Conservation (phyloP, 2,888 invertebrate species). For the Dolichomitus sp. region DNA sequence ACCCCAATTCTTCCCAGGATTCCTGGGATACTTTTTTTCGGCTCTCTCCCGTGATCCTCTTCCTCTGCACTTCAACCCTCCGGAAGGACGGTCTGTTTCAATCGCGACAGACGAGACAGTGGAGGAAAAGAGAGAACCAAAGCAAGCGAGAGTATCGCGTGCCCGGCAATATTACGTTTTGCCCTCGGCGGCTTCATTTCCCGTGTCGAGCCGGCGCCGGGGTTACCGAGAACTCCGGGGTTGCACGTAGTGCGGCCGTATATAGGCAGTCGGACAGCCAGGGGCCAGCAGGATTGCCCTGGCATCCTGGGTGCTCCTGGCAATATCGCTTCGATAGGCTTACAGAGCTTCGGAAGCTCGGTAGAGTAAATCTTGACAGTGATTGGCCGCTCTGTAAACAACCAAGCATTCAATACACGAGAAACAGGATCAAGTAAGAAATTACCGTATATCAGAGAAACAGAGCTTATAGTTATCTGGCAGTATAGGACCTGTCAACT, state of each 20-base stretch:
- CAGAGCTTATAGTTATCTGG: too few species aligned
- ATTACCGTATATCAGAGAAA: too few species aligned
- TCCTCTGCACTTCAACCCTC: conserved; percentile 46
- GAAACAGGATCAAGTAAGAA: too few species aligned
- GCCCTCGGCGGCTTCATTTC: conserved; percentile 68
- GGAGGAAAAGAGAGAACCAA: conserved; percentile 40
- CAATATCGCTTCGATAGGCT: conserved; percentile 18
- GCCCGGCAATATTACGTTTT: conserved; percentile 65
- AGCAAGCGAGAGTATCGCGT: conserved; percentile 55
- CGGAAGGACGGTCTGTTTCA: conserved; percentile 60
- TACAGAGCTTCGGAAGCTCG: conserved; percentile 7
- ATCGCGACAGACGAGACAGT: conserved; percentile 52
- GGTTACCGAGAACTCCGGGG: conserved; percentile 41
- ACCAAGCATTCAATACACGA: background rate
- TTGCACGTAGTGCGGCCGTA: background rate
- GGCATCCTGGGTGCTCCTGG: conserved; percentile 16
- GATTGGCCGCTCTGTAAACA: conserved; percentile 16
- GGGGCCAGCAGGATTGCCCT: conserved; percentile 35
- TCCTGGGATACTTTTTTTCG: conserved; percentile 36
- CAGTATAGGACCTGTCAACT: too few species aligned
- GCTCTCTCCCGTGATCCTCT: conserved; percentile 20
- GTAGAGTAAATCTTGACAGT: conserved; percentile 3
- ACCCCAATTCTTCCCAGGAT: conserved; percentile 30
- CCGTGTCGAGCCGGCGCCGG: conserved; percentile 60
- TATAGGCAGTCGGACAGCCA: conserved; percentile 6